A percentile compares a stretch with the other conserved stretches of the same genome.
phyloP scores from a whole-genome alignment of 2,797 vertebrate genomes.

The Pitangus sulphuratus region DNA sequence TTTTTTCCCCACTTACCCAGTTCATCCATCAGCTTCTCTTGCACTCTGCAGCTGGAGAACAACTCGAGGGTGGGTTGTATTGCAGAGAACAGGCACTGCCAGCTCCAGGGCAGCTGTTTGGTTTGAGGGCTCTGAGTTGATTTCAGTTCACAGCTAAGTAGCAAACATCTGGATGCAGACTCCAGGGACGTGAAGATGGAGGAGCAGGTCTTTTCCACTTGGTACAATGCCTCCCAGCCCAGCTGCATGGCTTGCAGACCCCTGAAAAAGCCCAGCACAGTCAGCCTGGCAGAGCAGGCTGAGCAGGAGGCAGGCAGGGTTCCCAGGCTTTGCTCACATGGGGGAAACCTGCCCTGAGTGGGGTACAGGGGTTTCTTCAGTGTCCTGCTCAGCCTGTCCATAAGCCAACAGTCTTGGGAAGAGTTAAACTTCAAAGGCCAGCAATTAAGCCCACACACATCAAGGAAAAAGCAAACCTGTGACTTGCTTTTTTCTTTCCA shows the following conservation, averaged over 20 bases:
- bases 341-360: background rate
- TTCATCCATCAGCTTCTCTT: slow-evolving; percentile 12
- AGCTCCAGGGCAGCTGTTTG: background rate
- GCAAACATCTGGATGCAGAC: slow-evolving; percentile 12
- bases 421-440: slow-evolving; percentile 11
- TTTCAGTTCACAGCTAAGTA: background rate
- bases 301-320: background rate
- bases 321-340: fast-evolving
- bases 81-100: background rate
- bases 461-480: background rate
- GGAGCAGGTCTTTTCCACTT: background rate
- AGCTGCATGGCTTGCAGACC: background rate
- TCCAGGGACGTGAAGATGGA: background rate
- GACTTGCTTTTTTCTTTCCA: background rate
- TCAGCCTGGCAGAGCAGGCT: background rate
- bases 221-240: background rate
- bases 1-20: background rate
- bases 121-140: background rate
- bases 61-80: background rate
- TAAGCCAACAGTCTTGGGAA: background rate
- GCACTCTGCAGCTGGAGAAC: background rate
- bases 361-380: background rate
- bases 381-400: background rate
- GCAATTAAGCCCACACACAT: slow-evolving; percentile 35
- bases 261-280: background rate